Conservation (phyloP, 2,797 vertebrate species). For the Sternarchorhynchus goeldii region DNA sequence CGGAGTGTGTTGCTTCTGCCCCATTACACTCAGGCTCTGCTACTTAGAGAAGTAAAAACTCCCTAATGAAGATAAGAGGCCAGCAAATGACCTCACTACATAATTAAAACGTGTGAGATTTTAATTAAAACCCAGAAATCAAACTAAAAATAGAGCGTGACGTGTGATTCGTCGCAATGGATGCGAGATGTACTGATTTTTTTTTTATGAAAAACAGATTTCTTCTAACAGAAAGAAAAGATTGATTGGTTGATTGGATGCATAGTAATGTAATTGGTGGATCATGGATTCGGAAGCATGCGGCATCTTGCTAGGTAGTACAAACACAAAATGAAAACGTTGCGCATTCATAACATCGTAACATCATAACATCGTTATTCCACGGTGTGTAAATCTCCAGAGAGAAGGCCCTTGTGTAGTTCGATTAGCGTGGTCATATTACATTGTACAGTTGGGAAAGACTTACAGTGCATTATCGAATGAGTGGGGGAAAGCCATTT, state of each 20-base stretch:
- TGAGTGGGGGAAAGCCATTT: too few species aligned
- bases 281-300: too few species aligned
- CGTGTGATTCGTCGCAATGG: constrained; percentile 35
- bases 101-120: constrained; percentile 54
- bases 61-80: constrained; percentile 30
- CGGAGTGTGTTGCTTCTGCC: not conserved
- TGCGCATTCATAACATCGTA: too few species aligned
- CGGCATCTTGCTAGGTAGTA: too few species aligned
- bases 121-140: constrained; percentile 51
- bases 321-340: too few species aligned
- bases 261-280: constrained; percentile 5
- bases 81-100: constrained; percentile 37
- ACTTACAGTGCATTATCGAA: too few species aligned
- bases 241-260: not conserved
- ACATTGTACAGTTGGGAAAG: too few species aligned
- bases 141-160: constrained; percentile 42
- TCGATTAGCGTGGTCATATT: too few species aligned
- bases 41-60: constrained; percentile 25
- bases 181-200: constrained; percentile 1
- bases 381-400: too few species aligned
- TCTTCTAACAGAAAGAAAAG: not conserved
- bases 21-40: not conserved
- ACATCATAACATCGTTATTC: too few species aligned
- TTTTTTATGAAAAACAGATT: not conserved
- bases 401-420: too few species aligned